These are phyloP conservation scores for Masnerella sp. DNA, from an alignment of 2,888 invertebrate genomes.

Conservation along the genomic window DNA sequence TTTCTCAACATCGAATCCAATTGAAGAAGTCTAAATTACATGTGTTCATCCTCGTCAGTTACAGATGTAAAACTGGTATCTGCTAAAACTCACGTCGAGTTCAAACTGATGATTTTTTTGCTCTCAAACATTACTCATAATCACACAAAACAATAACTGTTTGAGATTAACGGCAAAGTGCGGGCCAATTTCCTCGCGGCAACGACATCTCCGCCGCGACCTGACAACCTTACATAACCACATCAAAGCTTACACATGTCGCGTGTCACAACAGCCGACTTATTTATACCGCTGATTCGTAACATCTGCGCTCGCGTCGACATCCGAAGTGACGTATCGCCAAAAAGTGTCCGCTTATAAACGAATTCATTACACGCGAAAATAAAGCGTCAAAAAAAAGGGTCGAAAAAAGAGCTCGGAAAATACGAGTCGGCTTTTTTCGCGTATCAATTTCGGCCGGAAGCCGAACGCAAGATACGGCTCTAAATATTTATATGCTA, in stretches of 20 bases:
- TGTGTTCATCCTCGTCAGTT: no score
- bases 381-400: no score
- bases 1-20: no score
- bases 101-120: no score
- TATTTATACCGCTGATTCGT: slow-evolving; percentile 46
- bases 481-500: slow-evolving; percentile 76
- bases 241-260: slow-evolving; percentile 48
- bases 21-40: no score
- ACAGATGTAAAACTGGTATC: no score
- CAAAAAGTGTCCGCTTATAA: slow-evolving; percentile 13
- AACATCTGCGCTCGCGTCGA: slow-evolving; percentile 37
- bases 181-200: slow-evolving; percentile 8
- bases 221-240: slow-evolving; percentile 44
- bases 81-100: no score
- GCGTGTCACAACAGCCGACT: slow-evolving; percentile 44
- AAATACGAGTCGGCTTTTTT: no score
- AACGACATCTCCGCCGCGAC: slow-evolving; percentile 17
- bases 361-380: slow-evolving; percentile 12
- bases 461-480: slow-evolving; percentile 35
- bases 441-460: no score
- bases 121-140: no score
- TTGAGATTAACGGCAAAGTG: background rate
- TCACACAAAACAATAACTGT: background rate
- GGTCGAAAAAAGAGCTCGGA: no score
- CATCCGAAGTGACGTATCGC: slow-evolving; percentile 9